A percentile compares a stretch with the other conserved stretches of the same genome.
Conservation (phyloP, 1,140 invertebrate species). For the Saccostrea glomerata region DNA sequence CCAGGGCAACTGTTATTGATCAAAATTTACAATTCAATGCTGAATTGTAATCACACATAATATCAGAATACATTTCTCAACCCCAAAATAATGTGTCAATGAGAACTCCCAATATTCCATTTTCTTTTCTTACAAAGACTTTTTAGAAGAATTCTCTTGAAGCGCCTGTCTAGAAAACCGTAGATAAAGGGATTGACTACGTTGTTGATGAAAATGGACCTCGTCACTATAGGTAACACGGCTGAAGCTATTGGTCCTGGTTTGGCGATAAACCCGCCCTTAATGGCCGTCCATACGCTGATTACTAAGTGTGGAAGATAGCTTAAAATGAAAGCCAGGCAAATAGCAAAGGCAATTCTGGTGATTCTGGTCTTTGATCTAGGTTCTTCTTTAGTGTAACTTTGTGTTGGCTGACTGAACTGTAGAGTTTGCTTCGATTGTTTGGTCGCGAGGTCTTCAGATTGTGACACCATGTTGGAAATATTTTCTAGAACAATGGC, state of each 20-base stretch:
- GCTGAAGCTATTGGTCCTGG: slow-evolving; percentile 53
- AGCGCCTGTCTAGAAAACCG: slow-evolving; percentile 66
- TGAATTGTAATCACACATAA: no score
- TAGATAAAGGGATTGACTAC: slow-evolving; percentile 67
- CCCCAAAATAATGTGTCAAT: no score
- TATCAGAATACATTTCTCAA: no score
- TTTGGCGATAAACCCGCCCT: slow-evolving; percentile 55
- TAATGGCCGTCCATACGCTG: slow-evolving; percentile 59
- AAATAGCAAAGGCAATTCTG: slow-evolving; percentile 64
- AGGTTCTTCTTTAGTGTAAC: not conserved
- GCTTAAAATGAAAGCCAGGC: slow-evolving; percentile 66
- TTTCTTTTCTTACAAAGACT: not conserved
- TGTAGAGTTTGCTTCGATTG: not conserved
- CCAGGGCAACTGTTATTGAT: no score
- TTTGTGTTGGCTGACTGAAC: not conserved
- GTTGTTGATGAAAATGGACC: slow-evolving; percentile 69
- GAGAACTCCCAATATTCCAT: not conserved
- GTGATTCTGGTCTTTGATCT: slow-evolving; percentile 59
- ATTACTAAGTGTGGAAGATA: slow-evolving; percentile 66
- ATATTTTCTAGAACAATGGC: not conserved
- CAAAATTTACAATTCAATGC: no score
- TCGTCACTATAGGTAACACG: slow-evolving; percentile 63
- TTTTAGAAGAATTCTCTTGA: slow-evolving; percentile 36
- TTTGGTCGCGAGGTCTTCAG: not conserved
- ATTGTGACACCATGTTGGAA: not conserved